Conservation (phyloP, 2,797 vertebrate genomes). For the Spea hammondii region DNA sequence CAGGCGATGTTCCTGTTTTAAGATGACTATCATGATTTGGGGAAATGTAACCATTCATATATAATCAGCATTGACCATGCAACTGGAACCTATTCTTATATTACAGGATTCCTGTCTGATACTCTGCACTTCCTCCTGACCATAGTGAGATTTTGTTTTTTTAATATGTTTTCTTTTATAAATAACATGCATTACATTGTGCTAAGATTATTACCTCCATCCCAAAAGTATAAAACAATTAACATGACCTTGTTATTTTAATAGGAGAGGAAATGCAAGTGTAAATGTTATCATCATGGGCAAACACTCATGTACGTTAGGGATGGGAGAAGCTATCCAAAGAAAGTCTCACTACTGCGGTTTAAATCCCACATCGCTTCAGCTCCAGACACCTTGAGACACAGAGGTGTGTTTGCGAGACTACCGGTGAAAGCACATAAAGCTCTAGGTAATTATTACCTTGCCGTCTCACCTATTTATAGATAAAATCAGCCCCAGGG, state of each 20-base stretch:
- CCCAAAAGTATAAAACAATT: conserved; percentile 23
- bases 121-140: too few species aligned
- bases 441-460: conserved; percentile 7
- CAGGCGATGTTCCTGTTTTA: too few species aligned
- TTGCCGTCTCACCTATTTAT: too few species aligned
- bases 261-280: conserved; percentile 20
- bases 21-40: too few species aligned
- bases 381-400: conserved; percentile 20
- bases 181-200: too few species aligned
- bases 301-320: conserved; percentile 21
- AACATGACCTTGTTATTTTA: conserved; percentile 19
- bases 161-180: too few species aligned
- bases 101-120: too few species aligned
- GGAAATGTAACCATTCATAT: too few species aligned
- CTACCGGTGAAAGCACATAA: conserved; percentile 12
- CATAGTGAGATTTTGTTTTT: too few species aligned
- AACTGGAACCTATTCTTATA: too few species aligned
- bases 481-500: conserved; percentile 13
- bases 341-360: not conserved
- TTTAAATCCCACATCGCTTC: conserved; percentile 13
- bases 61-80: too few species aligned
- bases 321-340: conserved; percentile 6
- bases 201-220: not conserved
- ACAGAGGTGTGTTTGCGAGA: conserved; percentile 13
- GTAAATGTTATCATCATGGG: conserved; percentile 7